Conservation (phyloP, 2,888 invertebrate species). For the Euplagia quadripunctaria region DNA sequence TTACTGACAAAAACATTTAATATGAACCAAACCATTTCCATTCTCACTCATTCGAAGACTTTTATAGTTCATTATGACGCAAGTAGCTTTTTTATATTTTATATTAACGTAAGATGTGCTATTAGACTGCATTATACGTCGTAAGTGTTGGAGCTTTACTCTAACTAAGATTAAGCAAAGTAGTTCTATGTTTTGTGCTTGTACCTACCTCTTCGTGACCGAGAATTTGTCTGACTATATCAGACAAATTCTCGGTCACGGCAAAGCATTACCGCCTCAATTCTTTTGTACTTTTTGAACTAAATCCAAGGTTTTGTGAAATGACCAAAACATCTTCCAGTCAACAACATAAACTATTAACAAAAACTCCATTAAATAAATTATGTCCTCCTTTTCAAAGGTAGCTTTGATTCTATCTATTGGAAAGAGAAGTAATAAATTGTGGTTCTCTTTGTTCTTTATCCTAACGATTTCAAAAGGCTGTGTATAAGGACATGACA, state of each 20-base stretch:
- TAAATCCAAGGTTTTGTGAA: background rate
- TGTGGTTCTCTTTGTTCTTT: slow-evolving; percentile 35
- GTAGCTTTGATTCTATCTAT: slow-evolving; percentile 37
- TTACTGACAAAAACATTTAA: too few relatives aligned
- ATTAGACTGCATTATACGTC: too few relatives aligned
- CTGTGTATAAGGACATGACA: slow-evolving; percentile 16
- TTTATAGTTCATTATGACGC: too few relatives aligned
- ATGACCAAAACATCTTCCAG: background rate
- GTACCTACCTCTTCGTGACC: too few relatives aligned
- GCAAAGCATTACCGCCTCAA: background rate
- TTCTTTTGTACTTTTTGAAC: background rate
- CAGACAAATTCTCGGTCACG: background rate
- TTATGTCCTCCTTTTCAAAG: slow-evolving; percentile 43
- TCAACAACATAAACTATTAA: slow-evolving; percentile 12
- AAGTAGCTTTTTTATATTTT: too few relatives aligned
- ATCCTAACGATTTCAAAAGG: slow-evolving; percentile 20
- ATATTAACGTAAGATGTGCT: too few relatives aligned
- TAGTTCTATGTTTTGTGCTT: too few relatives aligned
- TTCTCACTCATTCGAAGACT: too few relatives aligned
- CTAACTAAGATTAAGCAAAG: too few relatives aligned
- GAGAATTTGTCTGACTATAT: too few relatives aligned
- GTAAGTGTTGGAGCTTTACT: too few relatives aligned
- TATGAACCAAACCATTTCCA: too few relatives aligned
- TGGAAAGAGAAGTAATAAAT: slow-evolving; percentile 35
- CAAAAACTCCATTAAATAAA: slow-evolving; percentile 47